A percentile compares a stretch with the other conserved stretches of the same genome.
phyloP scores from a whole-genome alignment of 2,888 invertebrate species.

The Omphaloscelis lunosa region DNA sequence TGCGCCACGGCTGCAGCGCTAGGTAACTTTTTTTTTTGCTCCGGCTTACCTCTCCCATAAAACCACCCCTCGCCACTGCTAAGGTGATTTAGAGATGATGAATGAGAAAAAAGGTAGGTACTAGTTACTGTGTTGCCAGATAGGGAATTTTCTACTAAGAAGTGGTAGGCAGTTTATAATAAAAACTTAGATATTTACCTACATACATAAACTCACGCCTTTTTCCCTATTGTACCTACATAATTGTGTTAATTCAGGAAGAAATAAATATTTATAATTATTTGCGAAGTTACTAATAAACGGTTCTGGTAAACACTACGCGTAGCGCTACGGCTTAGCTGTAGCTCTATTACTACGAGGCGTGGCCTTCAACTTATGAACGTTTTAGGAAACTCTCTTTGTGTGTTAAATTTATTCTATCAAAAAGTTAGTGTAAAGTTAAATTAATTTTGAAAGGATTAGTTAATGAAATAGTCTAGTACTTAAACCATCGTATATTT shows the following conservation, averaged over 20 bases:
- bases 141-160: not conserved
- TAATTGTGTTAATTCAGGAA: too few relatives aligned
- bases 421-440: not conserved
- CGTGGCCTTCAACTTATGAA: not conserved
- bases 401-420: not conserved
- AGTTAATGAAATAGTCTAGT: not conserved
- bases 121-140: conserved; percentile 20
- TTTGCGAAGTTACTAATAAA: not conserved
- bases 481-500: not conserved
- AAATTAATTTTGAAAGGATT: not conserved
- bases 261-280: too few relatives aligned
- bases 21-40: too few relatives aligned
- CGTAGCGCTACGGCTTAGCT: conserved; percentile 7
- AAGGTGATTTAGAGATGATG: conserved; percentile 55
- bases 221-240: too few relatives aligned
- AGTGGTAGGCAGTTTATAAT: not conserved
- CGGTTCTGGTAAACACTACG: not conserved
- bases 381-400: not conserved
- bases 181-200: not conserved
- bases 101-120: not conserved
- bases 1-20: too few relatives aligned
- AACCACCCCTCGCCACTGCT: too few relatives aligned
- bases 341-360: not conserved
- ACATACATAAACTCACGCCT: too few relatives aligned
- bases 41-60: too few relatives aligned